These are phyloP conservation scores for Limanda limanda DNA, from an alignment of 2,113 vertebrate genomes.

Conservation along the genomic window DNA sequence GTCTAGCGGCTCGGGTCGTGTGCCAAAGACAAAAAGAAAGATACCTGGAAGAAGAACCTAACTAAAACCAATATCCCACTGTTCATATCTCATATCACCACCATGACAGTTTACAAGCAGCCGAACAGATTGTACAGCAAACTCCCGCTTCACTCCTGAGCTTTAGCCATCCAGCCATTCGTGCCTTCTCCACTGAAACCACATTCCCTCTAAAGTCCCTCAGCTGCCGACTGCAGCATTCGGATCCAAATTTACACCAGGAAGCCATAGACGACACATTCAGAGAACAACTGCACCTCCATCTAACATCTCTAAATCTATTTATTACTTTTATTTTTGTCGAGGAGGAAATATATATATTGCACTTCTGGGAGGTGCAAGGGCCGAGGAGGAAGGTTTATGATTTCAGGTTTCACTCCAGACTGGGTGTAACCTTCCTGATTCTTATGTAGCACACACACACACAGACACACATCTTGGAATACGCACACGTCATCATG, in stretches of 20 bases:
- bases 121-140: constrained; percentile 51
- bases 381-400: not conserved
- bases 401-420: not conserved
- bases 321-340: constrained; percentile 58
- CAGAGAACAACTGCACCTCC: constrained; percentile 68
- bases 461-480: not conserved
- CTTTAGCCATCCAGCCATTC: constrained; percentile 84
- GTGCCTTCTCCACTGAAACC: constrained; percentile 82
- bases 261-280: constrained; percentile 58
- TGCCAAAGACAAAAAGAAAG: constrained; percentile 57
- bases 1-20: not conserved
- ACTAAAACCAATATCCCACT: not conserved
- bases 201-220: constrained; percentile 11
- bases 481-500: constrained; percentile 11
- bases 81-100: constrained; percentile 19
- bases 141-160: constrained; percentile 64
- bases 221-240: constrained; percentile 37
- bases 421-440: constrained; percentile 15
- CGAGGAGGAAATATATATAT: not conserved
- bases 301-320: constrained; percentile 37
- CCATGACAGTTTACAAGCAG: constrained; percentile 60
- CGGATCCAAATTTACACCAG: constrained; percentile 40
- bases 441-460: constrained; percentile 66
- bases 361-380: not conserved
- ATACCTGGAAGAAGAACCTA: not conserved